Base-by-base conservation (phyloP, 1,140 invertebrate species). In the Aphelinus atriplicis region DNA sequence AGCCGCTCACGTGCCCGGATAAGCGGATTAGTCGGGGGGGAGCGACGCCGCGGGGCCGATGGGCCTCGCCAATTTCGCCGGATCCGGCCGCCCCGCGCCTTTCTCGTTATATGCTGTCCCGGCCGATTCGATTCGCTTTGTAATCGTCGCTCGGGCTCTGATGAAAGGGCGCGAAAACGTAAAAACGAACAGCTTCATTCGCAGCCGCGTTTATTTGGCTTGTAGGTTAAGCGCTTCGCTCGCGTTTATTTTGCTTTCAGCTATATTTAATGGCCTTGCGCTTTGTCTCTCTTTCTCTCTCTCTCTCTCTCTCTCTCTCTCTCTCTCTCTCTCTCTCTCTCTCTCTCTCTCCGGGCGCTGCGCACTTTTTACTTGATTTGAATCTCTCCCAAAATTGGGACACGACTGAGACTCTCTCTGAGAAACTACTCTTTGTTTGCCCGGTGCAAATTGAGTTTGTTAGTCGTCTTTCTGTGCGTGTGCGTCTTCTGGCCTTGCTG, bases 21-120 rank as follows among this genome's bases (percentile, higher is more conserved):
- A 72, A 65, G 1, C 58, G 7, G 76, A 78, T 80, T 75, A 77
- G 71, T 72, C 65, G 3, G 7, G n/a, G n/a, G n/a, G n/a, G 26
- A 26, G 26, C 26, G 26, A 26, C 26, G 26, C 26, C 26, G 26
- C 26, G 26, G 26, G 26, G 26, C 26, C 0, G 26, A 26, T 26
- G 26, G 26, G 26, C 26, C 26, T 26, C 26, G 26, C 26, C 26
- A 26, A 26, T 26, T 58, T 61, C 67, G 6, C 26, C 5, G 51
- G 2, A 26, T 26, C 26, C 26, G 26, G 26, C 0, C 26, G 26
- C 26, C 26, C 45, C 53, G 3, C 50, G 53, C 2, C 47, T 42
- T 9, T 46, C 42, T 46, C 43, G 5, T 45, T 9, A 55, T 67
- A 45, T 46, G 9, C 50, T 67, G 7, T 45, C 2, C 64, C 42